phyloP scores from a whole-genome alignment of 92 coral and sea anemone genomes.

The Siderastrea radians region DNA sequence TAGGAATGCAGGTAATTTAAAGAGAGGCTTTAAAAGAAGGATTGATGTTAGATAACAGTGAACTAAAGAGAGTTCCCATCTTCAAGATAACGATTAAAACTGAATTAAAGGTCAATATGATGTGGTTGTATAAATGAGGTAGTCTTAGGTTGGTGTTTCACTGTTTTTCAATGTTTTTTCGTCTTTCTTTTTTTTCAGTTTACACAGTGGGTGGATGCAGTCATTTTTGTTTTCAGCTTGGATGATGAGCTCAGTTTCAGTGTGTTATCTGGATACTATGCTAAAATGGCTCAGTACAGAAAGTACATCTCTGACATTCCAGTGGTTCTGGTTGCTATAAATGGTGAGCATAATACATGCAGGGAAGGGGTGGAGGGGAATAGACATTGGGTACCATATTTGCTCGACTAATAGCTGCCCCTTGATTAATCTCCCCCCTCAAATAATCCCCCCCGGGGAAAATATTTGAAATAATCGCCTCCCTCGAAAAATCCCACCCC shows the following conservation, averaged over 20 bases:
- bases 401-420: too few species aligned
- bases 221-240: conserved; percentile 94
- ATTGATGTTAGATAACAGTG: too few species aligned
- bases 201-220: conserved; percentile 98
- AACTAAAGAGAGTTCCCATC: too few species aligned
- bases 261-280: conserved; percentile 87
- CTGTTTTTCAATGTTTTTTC: not conserved
- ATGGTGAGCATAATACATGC: conserved; percentile 50
- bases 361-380: too few species aligned
- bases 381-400: too few species aligned
- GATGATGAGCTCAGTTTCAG: conserved; percentile 97
- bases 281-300: conserved; percentile 96
- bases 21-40: too few species aligned
- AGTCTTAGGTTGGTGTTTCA: not conserved
- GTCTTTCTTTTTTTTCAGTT: conserved; percentile 68
- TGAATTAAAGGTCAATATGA: not conserved
- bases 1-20: too few species aligned
- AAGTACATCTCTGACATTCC: conserved; percentile 90
- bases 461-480: too few species aligned
- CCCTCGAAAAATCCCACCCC: too few species aligned
- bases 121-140: not conserved
- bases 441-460: too few species aligned
- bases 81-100: not conserved
- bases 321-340: conserved; percentile 89
- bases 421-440: too few species aligned